phyloP scores from a whole-genome alignment of 2,888 invertebrate species.

The Hydriomena furcata region DNA sequence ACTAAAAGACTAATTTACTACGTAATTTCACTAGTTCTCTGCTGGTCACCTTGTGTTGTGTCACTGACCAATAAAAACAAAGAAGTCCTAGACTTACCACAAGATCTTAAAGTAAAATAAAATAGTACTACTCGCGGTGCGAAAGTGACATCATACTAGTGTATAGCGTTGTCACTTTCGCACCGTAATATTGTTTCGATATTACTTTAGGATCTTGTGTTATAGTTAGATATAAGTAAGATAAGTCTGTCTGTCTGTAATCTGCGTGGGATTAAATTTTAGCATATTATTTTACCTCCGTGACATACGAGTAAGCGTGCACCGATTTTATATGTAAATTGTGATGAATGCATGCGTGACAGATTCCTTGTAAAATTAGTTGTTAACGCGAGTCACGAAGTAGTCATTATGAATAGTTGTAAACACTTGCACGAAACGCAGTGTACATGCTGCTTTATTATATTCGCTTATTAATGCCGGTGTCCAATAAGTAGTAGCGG shows the following conservation, averaged over 20 bases:
- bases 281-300: slow-evolving; percentile 13
- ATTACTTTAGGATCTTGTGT: no score
- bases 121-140: no score
- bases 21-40: no score
- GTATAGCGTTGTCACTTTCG: no score
- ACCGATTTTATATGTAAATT: slow-evolving; percentile 23
- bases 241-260: not conserved
- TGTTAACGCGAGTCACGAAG: slow-evolving; percentile 50
- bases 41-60: no score
- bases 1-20: no score
- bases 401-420: slow-evolving; percentile 54
- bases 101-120: no score
- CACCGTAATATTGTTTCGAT: no score
- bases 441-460: not conserved
- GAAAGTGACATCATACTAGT: no score
- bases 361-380: slow-evolving; percentile 31
- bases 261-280: not conserved
- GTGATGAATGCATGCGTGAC: slow-evolving; percentile 25
- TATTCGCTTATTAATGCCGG: not conserved
- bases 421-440: slow-evolving; percentile 18
- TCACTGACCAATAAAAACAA: no score
- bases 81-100: no score
- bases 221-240: no score
- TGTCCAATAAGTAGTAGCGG: not conserved
- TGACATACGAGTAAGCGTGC: slow-evolving; percentile 19